A percentile compares a stretch with the other conserved stretches of the same genome.
Conservation (phyloP, 1,140 invertebrate species). For the Drosophila chauvacae region DNA sequence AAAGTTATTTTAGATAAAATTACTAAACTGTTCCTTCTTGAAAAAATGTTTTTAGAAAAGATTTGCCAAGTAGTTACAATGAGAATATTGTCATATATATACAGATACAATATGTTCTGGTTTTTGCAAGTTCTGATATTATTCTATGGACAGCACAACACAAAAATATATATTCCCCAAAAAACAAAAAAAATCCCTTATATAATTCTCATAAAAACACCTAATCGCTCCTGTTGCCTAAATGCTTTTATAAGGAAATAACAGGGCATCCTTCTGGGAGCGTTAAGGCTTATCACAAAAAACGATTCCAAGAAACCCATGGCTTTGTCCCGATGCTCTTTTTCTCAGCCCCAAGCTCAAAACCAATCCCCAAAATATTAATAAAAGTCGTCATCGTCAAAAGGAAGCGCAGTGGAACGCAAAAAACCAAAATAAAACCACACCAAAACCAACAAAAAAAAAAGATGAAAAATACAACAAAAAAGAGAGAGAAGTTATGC, state of each 20-base stretch:
- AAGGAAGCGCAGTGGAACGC: conserved; percentile 71
- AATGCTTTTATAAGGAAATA: conserved; percentile 6
- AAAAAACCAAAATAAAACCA: conserved; percentile 30
- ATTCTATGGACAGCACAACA: background rate
- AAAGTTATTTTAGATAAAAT: background rate
- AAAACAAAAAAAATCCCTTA: too few relatives aligned
- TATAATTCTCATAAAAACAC: conserved; percentile 2
- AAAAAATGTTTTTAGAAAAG: background rate
- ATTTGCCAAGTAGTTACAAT: too few relatives aligned
- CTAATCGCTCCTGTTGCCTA: conserved; percentile 1
- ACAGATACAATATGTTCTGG: too few relatives aligned
- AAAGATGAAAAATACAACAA: conserved; percentile 4
- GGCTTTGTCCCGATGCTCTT: conserved; percentile 64
- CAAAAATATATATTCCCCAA: background rate
- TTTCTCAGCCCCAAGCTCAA: conserved; percentile 57
- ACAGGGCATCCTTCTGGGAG: conserved; percentile 45
- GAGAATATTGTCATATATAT: too few relatives aligned
- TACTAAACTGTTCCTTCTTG: too few relatives aligned
- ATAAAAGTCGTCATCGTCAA: conserved; percentile 82
- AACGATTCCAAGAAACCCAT: conserved; percentile 74
- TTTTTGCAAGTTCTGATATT: background rate
- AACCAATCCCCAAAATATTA: conserved; percentile 74
- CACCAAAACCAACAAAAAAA: conserved; percentile 29
- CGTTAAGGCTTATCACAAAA: conserved; percentile 54
- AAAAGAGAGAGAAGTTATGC: conserved; percentile 60